Evolutionary conservation across 2,888 invertebrate species (phyloP).

Genomic region (Drosophila algonquin): DNA sequence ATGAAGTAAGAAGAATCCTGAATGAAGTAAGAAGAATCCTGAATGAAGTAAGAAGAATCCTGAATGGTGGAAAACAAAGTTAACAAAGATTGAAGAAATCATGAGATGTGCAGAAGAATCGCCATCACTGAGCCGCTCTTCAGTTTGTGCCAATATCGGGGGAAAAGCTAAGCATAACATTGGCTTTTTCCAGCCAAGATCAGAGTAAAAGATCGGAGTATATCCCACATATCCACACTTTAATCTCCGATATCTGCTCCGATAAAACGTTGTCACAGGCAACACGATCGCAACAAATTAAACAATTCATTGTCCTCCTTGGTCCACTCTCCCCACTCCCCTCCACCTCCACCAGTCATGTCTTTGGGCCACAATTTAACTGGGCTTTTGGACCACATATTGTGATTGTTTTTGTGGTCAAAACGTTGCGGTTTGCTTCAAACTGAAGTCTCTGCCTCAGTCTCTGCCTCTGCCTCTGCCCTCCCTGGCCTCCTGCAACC

Average conservation of each 20-base stretch:
- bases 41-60: too few relatives aligned
- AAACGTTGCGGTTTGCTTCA: constrained; percentile 49
- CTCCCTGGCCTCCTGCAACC: constrained; percentile 38
- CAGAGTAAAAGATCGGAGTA: background rate
- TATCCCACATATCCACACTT: background rate
- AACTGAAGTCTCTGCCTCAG: background rate
- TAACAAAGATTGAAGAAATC: too few relatives aligned
- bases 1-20: too few relatives aligned
- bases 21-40: too few relatives aligned
- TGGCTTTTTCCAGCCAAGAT: too few relatives aligned
- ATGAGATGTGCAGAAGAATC: too few relatives aligned
- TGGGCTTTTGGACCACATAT: constrained; percentile 60
- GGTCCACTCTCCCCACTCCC: background rate
- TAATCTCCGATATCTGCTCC: constrained; percentile 11
- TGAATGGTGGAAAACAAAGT: too few relatives aligned
- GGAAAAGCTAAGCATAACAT: background rate
- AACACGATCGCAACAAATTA: constrained; percentile 56
- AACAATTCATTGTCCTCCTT: constrained; percentile 69
- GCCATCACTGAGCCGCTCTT: too few relatives aligned
- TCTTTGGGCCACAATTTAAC: constrained; percentile 49
- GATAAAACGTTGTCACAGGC: constrained; percentile 40
- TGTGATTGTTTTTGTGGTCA: constrained; percentile 53
- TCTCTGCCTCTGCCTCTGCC: background rate
- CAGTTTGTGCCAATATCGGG: too few relatives aligned
- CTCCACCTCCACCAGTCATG: background rate